These are phyloP conservation scores for Hippoglossus stenolepis DNA, from an alignment of 2,113 vertebrate species.

Conservation along the genomic window DNA sequence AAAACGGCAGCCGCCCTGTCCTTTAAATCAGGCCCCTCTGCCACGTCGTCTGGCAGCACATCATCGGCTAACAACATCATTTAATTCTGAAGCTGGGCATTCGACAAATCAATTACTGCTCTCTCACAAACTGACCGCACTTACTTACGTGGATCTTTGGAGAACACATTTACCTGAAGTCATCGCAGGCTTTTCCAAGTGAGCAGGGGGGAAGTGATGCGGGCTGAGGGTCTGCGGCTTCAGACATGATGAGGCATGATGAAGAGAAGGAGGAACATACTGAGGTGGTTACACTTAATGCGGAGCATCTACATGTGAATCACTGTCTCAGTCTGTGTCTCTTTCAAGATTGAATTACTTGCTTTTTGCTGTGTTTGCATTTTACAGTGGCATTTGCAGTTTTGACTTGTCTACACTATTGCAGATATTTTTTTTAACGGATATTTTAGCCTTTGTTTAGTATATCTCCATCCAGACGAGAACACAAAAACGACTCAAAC, in stretches of 20 bases:
- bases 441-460: no score
- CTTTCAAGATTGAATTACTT: slow-evolving; percentile 4
- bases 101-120: slow-evolving; percentile 33
- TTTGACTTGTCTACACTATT: no score
- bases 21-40: neutral
- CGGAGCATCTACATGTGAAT: slow-evolving; percentile 7
- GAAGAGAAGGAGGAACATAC: neutral
- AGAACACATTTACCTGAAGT: slow-evolving; percentile 56
- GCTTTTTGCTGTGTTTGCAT: neutral
- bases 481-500: no score
- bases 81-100: neutral
- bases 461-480: no score
- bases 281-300: slow-evolving; percentile 33
- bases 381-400: neutral
- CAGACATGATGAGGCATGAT: slow-evolving; percentile 12
- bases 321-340: slow-evolving; percentile 11
- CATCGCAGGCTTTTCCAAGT: slow-evolving; percentile 17
- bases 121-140: neutral
- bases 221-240: slow-evolving; percentile 30
- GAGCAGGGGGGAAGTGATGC: slow-evolving; percentile 22
- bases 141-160: slow-evolving; percentile 11
- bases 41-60: neutral
- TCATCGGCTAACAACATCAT: neutral
- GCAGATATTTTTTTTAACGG: no score
- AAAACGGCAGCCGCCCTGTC: no score